Evolutionary conservation across 1,140 invertebrate genomes (phyloP), one percentile per base, ranked within the genome.

Genomic region (Drosophila nannoptera): DNA sequence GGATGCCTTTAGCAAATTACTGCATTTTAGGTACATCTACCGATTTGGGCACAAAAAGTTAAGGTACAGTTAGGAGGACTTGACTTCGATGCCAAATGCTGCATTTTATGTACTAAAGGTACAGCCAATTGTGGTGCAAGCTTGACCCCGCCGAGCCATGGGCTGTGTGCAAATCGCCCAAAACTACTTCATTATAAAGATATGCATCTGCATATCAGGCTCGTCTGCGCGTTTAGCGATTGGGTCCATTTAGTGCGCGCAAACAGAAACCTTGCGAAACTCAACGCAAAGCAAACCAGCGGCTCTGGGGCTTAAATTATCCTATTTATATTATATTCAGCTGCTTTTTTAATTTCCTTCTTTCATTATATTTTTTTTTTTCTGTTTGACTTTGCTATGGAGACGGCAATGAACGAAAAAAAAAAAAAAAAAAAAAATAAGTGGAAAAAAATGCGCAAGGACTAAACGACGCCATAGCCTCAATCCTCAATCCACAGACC

Each of bases 311-410:
- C 49, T 53, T 48, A 48, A 62, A 49, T 33, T 43, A 43, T 43
- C 40, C 40, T 43, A 43, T 43, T 43, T 43, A 14, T 43, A 43
- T 43, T 43, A 7, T 43, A 43, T 43, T 33, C 29, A 32, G 33
- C 14, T 49, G 29, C 43, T 33, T 9, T 48, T 9, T 22, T n/a
- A 9, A 31, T 32, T 31, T 35, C 7, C 5, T 16, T n/a, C 12
- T 12, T 29, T 14, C 52, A 70, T 52, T 61, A 2, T 14, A 14
- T 59, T 52, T 58, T 8, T 22, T 22, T 46, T 63, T 74, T 70
- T 84, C 76, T 84, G 84, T 77, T 86, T 83, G 73, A 84, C 84
- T 83, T 83, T 83, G 76, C 83, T 80, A 83, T 83, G 80, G 84
- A 76, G 83, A 83, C 80, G 14, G 16, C 22, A 22, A 22, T 22